These are phyloP conservation scores for Chaetogeoica ovagalla DNA, from an alignment of 2,888 invertebrate species.

Conservation along the genomic window DNA sequence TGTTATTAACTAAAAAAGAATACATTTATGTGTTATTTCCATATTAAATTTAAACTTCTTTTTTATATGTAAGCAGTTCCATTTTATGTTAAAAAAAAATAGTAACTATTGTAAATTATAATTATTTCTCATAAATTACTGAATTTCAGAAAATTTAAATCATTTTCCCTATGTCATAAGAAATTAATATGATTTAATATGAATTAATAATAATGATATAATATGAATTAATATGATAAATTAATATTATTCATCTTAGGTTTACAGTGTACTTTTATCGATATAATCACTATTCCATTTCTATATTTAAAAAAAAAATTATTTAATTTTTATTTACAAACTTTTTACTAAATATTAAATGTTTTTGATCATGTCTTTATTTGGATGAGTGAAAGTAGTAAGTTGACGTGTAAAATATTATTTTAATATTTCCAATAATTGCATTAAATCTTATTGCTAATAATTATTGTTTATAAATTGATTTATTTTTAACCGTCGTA, in stretches of 20 bases:
- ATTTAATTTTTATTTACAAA: not conserved
- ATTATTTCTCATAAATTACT: too few relatives aligned
- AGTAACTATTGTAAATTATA: too few relatives aligned
- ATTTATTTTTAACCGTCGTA: not conserved
- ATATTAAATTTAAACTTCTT: too few relatives aligned
- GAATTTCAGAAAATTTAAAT: too few relatives aligned
- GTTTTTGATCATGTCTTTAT: conserved; percentile 33
- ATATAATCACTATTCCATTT: not conserved
- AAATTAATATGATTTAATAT: too few relatives aligned
- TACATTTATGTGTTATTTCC: too few relatives aligned
- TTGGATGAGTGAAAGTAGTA: conserved; percentile 18
- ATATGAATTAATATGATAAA: too few relatives aligned
- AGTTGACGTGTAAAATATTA: not conserved
- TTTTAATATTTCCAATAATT: conserved; percentile 26
- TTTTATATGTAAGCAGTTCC: too few relatives aligned
- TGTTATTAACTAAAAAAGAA: too few relatives aligned
- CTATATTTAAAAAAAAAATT: not conserved
- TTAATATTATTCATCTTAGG: not conserved
- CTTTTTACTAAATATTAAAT: conserved; percentile 20
- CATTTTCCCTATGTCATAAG: too few relatives aligned
- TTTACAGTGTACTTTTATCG: not conserved
- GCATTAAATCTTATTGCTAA: not conserved
- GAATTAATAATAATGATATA: too few relatives aligned
- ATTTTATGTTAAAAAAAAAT: too few relatives aligned
- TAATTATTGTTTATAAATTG: not conserved